phyloP scores from a whole-genome alignment of 2,797 vertebrate species.

The Pantherophis alleghaniensis region DNA sequence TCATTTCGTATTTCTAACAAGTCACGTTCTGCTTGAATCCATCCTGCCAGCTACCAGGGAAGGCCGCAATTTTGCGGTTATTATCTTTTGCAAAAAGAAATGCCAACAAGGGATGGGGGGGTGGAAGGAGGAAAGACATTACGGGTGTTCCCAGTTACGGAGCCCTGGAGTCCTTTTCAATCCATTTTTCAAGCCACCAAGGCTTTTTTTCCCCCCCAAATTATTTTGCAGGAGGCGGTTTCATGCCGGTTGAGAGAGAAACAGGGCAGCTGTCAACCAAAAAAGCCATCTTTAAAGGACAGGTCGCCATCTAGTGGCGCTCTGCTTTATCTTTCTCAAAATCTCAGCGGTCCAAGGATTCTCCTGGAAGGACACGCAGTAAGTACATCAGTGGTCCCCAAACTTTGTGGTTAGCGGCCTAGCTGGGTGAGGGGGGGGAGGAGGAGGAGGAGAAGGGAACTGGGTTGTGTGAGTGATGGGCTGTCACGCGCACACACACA shows the following conservation, averaged over 20 bases:
- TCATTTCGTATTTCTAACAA: neutral
- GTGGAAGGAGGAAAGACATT: neutral
- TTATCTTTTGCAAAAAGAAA: neutral
- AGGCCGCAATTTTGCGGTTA: neutral
- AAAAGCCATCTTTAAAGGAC: neutral
- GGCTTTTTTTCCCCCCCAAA: neutral
- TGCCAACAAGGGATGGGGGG: neutral
- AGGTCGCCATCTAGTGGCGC: neutral
- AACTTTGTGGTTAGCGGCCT: too few relatives aligned
- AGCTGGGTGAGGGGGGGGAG: too few relatives aligned
- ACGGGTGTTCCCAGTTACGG: neutral
- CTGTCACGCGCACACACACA: too few relatives aligned
- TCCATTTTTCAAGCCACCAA: neutral
- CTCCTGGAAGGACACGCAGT: neutral
- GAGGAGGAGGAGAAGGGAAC: too few relatives aligned
- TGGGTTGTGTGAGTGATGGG: too few relatives aligned
- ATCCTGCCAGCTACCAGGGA: neutral
- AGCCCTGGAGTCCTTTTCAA: neutral
- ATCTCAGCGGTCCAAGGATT: neutral
- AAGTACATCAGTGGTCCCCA: too few relatives aligned
- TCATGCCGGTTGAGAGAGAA: neutral
- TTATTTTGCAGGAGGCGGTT: neutral
- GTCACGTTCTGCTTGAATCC: neutral
- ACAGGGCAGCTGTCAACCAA: neutral
- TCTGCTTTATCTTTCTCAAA: neutral